Evolutionary conservation across 2,113 vertebrate genomes (phyloP).

Genomic region (Gymnobelideus leadbeateri): DNA sequence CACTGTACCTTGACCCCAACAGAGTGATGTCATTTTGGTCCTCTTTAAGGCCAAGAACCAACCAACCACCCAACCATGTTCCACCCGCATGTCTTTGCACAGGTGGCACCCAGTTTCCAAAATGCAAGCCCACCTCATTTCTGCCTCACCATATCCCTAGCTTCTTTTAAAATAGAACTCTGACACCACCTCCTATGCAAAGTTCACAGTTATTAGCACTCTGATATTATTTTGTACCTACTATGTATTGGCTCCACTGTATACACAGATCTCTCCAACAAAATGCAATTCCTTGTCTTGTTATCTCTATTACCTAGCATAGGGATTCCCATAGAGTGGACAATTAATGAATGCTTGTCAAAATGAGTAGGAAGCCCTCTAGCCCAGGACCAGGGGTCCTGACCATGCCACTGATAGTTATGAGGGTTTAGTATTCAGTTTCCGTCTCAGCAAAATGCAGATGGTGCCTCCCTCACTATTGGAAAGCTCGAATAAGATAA

Average conservation of each 20-base stretch:
- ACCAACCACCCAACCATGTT: background rate
- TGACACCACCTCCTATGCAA: background rate
- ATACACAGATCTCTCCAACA: background rate
- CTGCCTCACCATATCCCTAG: background rate
- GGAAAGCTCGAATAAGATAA: background rate
- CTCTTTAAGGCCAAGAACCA: background rate
- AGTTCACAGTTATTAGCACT: background rate
- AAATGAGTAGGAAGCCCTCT: background rate
- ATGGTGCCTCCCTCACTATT: background rate
- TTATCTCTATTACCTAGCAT: background rate
- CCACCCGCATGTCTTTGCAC: background rate
- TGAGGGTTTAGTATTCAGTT: background rate
- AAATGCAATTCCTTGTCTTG: background rate
- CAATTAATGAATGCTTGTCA: background rate
- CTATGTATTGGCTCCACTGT: background rate
- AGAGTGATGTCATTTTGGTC: background rate
- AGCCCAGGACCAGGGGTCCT: background rate
- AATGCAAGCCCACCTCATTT: background rate
- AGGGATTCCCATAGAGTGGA: too few species aligned
- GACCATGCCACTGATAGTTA: background rate
- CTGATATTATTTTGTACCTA: background rate
- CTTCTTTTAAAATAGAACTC: background rate
- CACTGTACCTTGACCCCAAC: background rate
- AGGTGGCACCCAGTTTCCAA: background rate
- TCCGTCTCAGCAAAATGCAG: background rate